Base-by-base conservation (phyloP, 2,888 invertebrate species). In the Agriopis aurantiaria region DNA sequence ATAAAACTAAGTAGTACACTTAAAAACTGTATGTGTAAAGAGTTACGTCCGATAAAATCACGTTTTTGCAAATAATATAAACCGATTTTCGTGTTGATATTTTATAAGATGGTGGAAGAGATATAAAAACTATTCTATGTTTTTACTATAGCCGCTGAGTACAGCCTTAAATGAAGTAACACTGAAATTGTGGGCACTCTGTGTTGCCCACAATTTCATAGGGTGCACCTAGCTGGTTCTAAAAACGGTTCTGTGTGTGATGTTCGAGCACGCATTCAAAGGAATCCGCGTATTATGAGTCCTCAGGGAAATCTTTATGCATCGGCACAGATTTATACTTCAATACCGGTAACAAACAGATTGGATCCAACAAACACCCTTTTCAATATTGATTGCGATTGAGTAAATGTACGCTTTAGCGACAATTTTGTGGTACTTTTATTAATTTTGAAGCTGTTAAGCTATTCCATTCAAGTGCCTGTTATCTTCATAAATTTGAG, bases 221-320 rank as follows among this genome's bases (percentile, higher is more conserved):
- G n/a, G n/a, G n/a, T n/a, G n/a, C 33, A 40, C 12, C 49, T 60
- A 60, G 48, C 10, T 61, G 4, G 10, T 40, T 43, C 43, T 51
- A 46, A 70, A 66, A 63, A 63, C 11, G 58, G 57, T 59, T 51
- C 57, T 1, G 48, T 48, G 33, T 41, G 60, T 59, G 23, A 61
- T 71, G 41, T 65, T 71, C 48, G 69, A 58, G 65, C 65, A 64
- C 65, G 62, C 65, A 71, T 64, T 75, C 71, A 71, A 71, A 83
- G 81, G 77, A 70, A 73, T 76, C 53, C 64, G 68, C 75, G 61
- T 72, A 72, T 76, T 78, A 83, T 80, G 63, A 72, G 69, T 63
- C 85, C 72, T 14, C n/a, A 3, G 86, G 86, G 86, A 86, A 85
- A 86, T 87, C 84, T 84, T 73, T 79, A 78, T 75, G 78, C 82